Evolutionary conservation across 2,888 invertebrate species (phyloP), one percentile per base, ranked within the genome.

Genomic region (Aphodius sticticus): DNA sequence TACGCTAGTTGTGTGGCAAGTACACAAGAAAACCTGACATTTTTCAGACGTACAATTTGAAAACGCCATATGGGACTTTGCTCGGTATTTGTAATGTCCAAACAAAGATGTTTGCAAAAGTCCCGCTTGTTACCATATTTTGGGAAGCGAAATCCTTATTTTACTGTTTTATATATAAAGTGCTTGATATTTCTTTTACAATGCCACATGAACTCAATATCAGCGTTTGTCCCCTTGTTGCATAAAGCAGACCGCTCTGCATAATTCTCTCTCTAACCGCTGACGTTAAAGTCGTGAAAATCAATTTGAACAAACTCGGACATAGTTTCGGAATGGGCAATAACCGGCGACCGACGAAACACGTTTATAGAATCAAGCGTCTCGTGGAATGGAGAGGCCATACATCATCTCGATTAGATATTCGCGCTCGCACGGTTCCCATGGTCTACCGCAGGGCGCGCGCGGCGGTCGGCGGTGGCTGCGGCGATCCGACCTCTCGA

Each of bases 401-500:
- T 53, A 53, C 12, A 53, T 53, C 53, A 53, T 9, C 53, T 7
- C 53, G 53, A 53, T 53, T 53, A 53, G 53, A 53, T 53, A 53
- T 53, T 53, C 53, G 53, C 53, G 53, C 9, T 7, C 53, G 74
- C 74, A 74, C 35, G 74, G 36, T 36, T 26, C 16, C 3, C 35
- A 37, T 74, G 37, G 35, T 35, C 37, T 74, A 74, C 74, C 35
- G 37, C 74, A 4, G 5, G 35, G 16, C 74, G 16, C 74, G 7
- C 37, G 53, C 53, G 53, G 7, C 9, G 53, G 9, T 53, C 12
- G 53, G 53, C 53, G 53, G 53, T 53, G 75, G 69, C 69, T 7
- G 75, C 69, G 16, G 16, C 37, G 36, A 69, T 69, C n/a, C 70
- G 80, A 76, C 76, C 80, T 76, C 76, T 70, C 70, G 80, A 70